Percentiles rank a stretch among this genome's conserved stretches.
Evolutionary conservation across 2,888 invertebrate genomes (phyloP).

Genomic region (Epicampocera succincta): DNA sequence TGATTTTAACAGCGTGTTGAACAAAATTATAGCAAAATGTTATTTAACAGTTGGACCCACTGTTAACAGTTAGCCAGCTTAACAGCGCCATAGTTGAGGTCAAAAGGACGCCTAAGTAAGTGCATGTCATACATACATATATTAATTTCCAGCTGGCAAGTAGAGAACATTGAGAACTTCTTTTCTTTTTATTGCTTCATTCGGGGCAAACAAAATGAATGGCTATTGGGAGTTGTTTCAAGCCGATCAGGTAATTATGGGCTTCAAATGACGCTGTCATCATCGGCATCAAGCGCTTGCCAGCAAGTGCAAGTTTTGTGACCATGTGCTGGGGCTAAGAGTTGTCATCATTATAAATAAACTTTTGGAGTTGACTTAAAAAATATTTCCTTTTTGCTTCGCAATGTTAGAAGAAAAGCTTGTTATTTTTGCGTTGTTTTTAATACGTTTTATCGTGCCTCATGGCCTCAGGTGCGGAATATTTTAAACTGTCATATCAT

Average conservation of each 20-base stretch:
- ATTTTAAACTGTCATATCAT: constrained; percentile 15
- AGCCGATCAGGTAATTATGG: constrained; percentile 47
- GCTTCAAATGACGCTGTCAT: constrained; percentile 37
- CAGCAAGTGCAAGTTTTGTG: constrained; percentile 52
- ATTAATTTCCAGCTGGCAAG: no score
- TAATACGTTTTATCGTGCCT: constrained; percentile 8
- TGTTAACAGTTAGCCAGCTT: constrained; percentile 8
- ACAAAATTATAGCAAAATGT: constrained; percentile 32
- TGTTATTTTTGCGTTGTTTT: neutral
- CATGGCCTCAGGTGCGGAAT: constrained; percentile 31
- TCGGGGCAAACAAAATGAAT: constrained; percentile 46
- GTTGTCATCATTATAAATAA: constrained; percentile 51
- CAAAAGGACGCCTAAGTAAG: no score
- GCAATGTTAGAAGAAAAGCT: neutral
- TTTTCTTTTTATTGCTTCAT: constrained; percentile 23
- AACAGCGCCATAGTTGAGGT: neutral
- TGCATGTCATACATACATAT: no score
- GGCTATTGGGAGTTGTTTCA: constrained; percentile 40
- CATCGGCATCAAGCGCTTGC: constrained; percentile 33
- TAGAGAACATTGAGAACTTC: no score
- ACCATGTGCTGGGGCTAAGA: constrained; percentile 21
- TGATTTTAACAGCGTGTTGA: neutral
- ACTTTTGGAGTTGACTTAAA: neutral
- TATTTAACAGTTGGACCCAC: neutral
- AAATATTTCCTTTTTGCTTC: neutral